Conservation (phyloP, 2,888 invertebrate species). For the Lamellibrachia satsuma region DNA sequence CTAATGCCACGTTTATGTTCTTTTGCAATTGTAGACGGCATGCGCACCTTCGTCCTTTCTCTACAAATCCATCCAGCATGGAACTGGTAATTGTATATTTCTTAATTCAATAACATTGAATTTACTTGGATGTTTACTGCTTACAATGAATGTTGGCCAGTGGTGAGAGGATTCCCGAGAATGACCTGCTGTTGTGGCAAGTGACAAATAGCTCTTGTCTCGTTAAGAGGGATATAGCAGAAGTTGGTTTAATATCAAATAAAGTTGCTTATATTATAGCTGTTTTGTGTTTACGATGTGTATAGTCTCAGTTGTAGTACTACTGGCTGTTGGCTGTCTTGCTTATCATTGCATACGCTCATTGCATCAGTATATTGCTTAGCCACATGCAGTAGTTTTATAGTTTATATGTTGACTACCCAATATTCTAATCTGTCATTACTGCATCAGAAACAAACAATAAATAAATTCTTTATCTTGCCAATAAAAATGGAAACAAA, state of each 20-base stretch:
- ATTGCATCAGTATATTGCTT: background rate
- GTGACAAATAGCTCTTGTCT: background rate
- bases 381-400: background rate
- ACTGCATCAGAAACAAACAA: too few relatives aligned
- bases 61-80: constrained; percentile 17
- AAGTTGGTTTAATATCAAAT: background rate
- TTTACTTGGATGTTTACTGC: background rate
- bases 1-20: constrained; percentile 10
- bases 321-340: background rate
- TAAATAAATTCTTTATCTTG: too few relatives aligned
- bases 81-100: constrained; percentile 17
- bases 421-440: background rate
- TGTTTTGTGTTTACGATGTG: background rate
- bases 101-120: background rate
- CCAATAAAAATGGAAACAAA: too few relatives aligned
- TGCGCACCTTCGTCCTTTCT: background rate
- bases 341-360: background rate
- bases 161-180: background rate
- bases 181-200: background rate
- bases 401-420: background rate
- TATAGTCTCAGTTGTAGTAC: background rate
- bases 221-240: background rate
- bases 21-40: constrained; percentile 13
- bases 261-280: too few relatives aligned
- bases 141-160: background rate